Base-by-base conservation (phyloP, 2,113 vertebrate genomes). In the Noturus placidus region DNA sequence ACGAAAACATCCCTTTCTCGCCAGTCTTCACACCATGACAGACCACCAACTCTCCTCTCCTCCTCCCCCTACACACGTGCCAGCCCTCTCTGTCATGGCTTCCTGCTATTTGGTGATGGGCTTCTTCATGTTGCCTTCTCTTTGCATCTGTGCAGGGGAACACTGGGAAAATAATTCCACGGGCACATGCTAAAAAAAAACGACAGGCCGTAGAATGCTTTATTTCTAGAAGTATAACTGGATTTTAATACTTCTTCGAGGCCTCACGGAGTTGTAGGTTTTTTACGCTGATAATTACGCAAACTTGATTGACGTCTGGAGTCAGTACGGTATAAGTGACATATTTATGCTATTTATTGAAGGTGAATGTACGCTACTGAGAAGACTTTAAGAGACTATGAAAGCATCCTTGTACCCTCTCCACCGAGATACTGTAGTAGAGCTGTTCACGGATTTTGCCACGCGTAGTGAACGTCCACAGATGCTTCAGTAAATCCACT, bases 1-100 rank as follows among this genome's bases (percentile, higher is more conserved):
- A 98, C 96, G 98, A 99, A 97, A 99, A 97, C 96, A 96, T 98
- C 96, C 96, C 97, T 95, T 99, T 99, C 96, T 98, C 98, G 93
- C 96, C 97, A 95, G 97, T 97, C 97, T 97, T 99, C 98, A 99
- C 98, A 93, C 97, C 98, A 95, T 99, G 97, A 99, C 94, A 19
- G 77, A 87, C 69, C 63, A 38, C 79, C 82, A 91, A 57, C 50
- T 19, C 52, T 65, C 88, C 88, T 67, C n/a, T 87, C 95, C 95
- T 93, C 95, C 7, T 8, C 93, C 93, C 13, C 76, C 95, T 94
- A 59, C 54, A 56, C 79, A 14, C 25, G 20, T 42, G 79, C 56
- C 56, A 42, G 56, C 95, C 96, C 95, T 61, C 74, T 88, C 52
- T 86, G 95, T 96, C 94, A 95, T 92, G 95, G 95, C 94, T 93